Conservation (phyloP, 2,888 invertebrate genomes). For the Antheraea assamensis region DNA sequence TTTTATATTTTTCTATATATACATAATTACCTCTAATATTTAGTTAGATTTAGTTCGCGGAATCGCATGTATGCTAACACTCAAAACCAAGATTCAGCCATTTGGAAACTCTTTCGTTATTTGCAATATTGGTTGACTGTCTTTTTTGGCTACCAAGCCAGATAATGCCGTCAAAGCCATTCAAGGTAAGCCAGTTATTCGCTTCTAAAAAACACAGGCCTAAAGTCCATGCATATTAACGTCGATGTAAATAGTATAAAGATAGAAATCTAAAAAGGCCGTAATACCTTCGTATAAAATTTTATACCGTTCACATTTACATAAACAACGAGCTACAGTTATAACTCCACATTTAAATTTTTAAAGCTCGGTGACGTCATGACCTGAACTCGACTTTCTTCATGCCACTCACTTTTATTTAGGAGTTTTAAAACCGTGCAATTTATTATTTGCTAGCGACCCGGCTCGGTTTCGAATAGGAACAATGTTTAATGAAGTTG, state of each 20-base stretch:
- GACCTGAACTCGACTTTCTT: not conserved
- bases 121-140: not conserved
- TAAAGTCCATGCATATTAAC: slow-evolving; percentile 1
- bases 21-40: too few relatives aligned
- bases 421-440: not conserved
- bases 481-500: too few relatives aligned
- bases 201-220: not conserved
- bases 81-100: too few relatives aligned
- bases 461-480: too few relatives aligned
- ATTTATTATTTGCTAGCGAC: too few relatives aligned
- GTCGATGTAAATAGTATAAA: not conserved
- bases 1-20: too few relatives aligned
- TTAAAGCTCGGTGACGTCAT: slow-evolving; percentile 4
- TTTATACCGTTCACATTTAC: slow-evolving; percentile 36
- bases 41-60: too few relatives aligned
- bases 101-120: too few relatives aligned
- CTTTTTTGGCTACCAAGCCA: not conserved
- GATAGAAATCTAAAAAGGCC: slow-evolving; percentile 10
- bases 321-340: slow-evolving; percentile 37
- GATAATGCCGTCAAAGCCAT: too few relatives aligned
- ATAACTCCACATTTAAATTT: slow-evolving; percentile 36
- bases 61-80: too few relatives aligned
- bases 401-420: not conserved
- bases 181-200: not conserved
- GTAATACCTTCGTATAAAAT: slow-evolving; percentile 27